These are phyloP conservation scores for Panorpa germanica DNA, from an alignment of 2,888 invertebrate species.

Conservation along the genomic window DNA sequence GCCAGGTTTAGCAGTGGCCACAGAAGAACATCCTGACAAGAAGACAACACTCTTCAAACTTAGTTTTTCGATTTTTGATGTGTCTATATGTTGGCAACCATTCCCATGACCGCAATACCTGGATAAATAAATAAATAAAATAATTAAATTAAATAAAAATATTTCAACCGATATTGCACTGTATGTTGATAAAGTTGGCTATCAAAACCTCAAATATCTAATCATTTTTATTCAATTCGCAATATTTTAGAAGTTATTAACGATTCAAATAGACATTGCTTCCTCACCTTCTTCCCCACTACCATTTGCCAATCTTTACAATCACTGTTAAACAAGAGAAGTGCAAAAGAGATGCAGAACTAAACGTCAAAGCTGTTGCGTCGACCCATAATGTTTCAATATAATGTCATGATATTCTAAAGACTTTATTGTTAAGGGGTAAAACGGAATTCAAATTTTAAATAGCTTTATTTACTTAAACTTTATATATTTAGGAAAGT, in stretches of 20 bases:
- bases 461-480: too few relatives aligned
- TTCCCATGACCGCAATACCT: constrained; percentile 65
- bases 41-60: constrained; percentile 33
- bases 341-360: too few relatives aligned
- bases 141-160: constrained; percentile 4
- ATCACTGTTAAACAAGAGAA: too few relatives aligned
- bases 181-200: too few relatives aligned
- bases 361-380: too few relatives aligned
- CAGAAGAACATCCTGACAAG: constrained; percentile 57
- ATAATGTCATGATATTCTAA: background rate
- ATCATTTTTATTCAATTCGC: too few relatives aligned
- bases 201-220: too few relatives aligned
- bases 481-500: too few relatives aligned
- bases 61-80: constrained; percentile 30
- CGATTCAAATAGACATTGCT: background rate
- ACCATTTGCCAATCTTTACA: too few relatives aligned
- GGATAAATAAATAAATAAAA: constrained; percentile 10
- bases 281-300: too few relatives aligned
- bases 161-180: background rate
- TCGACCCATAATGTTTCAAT: too few relatives aligned
- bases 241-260: background rate
- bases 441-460: too few relatives aligned
- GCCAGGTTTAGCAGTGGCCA: constrained; percentile 28
- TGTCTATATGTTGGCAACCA: constrained; percentile 41
- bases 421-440: background rate